A percentile compares a stretch with the other conserved stretches of the same genome.
phyloP scores from a whole-genome alignment of 1,140 invertebrate species.

The Homarus americanus region DNA sequence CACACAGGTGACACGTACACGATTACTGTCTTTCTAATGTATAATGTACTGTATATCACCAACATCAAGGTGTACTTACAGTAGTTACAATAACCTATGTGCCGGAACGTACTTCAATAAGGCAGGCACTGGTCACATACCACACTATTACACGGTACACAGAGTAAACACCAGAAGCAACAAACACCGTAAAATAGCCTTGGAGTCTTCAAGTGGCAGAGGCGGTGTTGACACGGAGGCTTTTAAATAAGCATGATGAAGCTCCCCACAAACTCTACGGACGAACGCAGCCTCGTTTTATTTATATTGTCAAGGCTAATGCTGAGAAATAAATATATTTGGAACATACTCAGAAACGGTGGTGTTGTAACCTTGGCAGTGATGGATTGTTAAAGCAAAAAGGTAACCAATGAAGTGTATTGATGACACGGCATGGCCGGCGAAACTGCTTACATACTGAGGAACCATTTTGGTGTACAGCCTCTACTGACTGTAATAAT shows the following conservation, averaged over 20 bases:
- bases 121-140: no score
- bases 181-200: no score
- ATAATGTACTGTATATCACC: no score
- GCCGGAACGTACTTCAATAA: no score
- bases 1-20: no score
- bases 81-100: no score
- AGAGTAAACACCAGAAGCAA: no score
- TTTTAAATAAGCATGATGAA: background rate
- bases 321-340: background rate
- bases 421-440: no score
- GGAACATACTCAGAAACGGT: background rate
- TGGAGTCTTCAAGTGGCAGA: no score
- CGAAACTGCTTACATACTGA: background rate
- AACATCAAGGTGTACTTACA: no score
- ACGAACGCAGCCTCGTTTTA: slow-evolving; percentile 41
- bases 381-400: background rate
- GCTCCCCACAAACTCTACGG: slow-evolving; percentile 16
- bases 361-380: background rate
- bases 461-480: background rate
- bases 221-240: background rate
- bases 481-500: background rate
- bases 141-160: background rate
- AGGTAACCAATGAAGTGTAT: background rate
- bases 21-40: no score
- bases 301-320: background rate